Evolutionary conservation across 2,888 invertebrate species (phyloP).

Genomic region (Chrysolina americana): DNA sequence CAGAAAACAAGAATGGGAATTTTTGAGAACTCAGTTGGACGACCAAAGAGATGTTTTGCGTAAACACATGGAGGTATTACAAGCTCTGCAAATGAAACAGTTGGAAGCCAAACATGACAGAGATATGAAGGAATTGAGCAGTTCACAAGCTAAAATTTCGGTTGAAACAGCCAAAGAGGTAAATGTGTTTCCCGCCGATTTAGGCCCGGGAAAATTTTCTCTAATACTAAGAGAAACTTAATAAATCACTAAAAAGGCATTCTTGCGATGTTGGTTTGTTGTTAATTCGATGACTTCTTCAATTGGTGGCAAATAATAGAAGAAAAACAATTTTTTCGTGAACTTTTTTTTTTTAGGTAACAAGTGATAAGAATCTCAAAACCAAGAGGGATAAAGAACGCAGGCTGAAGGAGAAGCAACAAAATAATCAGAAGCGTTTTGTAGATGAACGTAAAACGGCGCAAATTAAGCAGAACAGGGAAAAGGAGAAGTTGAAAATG

Average conservation of each 20-base stretch:
- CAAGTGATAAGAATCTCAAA: slow-evolving; percentile 95
- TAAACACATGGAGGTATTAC: slow-evolving; percentile 86
- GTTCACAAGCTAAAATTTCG: slow-evolving; percentile 94
- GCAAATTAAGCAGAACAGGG: slow-evolving; percentile 90
- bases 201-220: too few species aligned
- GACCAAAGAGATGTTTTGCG: slow-evolving; percentile 83
- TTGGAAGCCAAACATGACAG: slow-evolving; percentile 92
- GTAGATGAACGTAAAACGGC: slow-evolving; percentile 94
- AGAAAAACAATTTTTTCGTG: background rate
- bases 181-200: slow-evolving; percentile 12
- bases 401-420: slow-evolving; percentile 93
- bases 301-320: background rate
- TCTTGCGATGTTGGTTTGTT: too few species aligned
- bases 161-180: slow-evolving; percentile 98
- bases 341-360: slow-evolving; percentile 63
- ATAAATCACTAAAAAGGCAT: too few species aligned
- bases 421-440: slow-evolving; percentile 97
- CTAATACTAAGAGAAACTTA: too few species aligned
- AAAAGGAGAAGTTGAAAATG: slow-evolving; percentile 92
- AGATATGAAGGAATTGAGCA: slow-evolving; percentile 96
- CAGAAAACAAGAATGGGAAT: slow-evolving; percentile 86
- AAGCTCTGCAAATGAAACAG: slow-evolving; percentile 89
- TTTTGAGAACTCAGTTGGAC: slow-evolving; percentile 85
- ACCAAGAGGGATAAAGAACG: slow-evolving; percentile 98
- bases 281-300: too few species aligned